A percentile compares a stretch with the other conserved stretches of the same genome.
phyloP scores from a whole-genome alignment of 2,888 invertebrate genomes.

The Pammene aurita region DNA sequence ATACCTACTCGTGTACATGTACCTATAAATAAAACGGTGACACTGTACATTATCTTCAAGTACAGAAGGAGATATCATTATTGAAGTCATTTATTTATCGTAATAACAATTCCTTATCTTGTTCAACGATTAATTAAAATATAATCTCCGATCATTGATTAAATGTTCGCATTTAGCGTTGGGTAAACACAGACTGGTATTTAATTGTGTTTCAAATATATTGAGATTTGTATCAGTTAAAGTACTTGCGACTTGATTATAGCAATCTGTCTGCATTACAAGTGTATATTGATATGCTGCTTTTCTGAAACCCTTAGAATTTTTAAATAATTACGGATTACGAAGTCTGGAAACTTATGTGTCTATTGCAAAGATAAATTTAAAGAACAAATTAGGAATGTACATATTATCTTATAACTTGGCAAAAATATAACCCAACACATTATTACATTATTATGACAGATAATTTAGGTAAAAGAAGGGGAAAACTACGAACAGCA shows the following conservation, averaged over 20 bases:
- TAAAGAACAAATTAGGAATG: too few species aligned
- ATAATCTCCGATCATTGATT: constrained; percentile 28
- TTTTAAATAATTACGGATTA: too few species aligned
- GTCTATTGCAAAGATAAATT: too few species aligned
- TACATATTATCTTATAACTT: too few species aligned
- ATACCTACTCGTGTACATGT: too few species aligned
- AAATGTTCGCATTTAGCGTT: neutral
- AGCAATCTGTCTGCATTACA: neutral
- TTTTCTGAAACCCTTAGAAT: neutral
- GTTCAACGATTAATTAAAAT: constrained; percentile 22
- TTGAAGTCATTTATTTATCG: constrained; percentile 15
- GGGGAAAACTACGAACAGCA: too few species aligned
- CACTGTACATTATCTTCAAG: neutral
- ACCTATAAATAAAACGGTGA: too few species aligned
- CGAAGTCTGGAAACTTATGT: too few species aligned
- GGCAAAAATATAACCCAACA: too few species aligned
- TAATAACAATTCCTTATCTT: constrained; percentile 28
- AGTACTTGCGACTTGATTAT: neutral
- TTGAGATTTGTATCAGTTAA: constrained; percentile 7
- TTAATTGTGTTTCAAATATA: constrained; percentile 14
- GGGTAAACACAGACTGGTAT: constrained; percentile 1
- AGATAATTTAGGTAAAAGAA: too few species aligned
- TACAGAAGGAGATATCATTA: constrained; percentile 1
- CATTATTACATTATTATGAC: too few species aligned
- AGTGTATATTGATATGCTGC: neutral